Percentiles rank a stretch among this genome's conserved stretches.
Conservation (phyloP, 1,140 invertebrate genomes). For the Drosophila pseudoananassae region DNA sequence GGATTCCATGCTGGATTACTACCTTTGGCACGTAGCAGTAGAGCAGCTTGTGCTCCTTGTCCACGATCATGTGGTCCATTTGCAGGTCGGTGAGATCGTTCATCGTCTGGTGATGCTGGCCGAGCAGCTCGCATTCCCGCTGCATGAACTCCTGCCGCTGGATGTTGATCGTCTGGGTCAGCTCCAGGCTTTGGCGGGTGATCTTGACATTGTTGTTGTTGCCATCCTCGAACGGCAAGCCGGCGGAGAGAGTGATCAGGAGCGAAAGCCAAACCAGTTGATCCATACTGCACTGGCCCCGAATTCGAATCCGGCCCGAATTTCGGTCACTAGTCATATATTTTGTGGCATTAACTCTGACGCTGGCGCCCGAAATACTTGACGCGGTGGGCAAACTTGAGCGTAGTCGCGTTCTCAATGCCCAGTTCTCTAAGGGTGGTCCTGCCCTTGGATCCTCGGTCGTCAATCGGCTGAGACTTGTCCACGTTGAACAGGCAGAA, state of each 20-base stretch:
- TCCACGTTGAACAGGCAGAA: slow-evolving; percentile 85
- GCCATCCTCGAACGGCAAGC: slow-evolving; percentile 73
- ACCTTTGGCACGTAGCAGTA: slow-evolving; percentile 98
- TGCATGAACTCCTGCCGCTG: slow-evolving; percentile 89
- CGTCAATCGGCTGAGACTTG: slow-evolving; percentile 71
- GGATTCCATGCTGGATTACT: slow-evolving; percentile 64
- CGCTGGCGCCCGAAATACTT: slow-evolving; percentile 73
- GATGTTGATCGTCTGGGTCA: slow-evolving; percentile 87
- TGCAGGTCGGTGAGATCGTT: slow-evolving; percentile 85
- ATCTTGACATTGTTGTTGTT: slow-evolving; percentile 83
- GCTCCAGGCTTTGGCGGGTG: slow-evolving; percentile 85
- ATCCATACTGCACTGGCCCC: slow-evolving; percentile 35
- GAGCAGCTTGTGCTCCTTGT: slow-evolving; percentile 91
- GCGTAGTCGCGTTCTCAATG: slow-evolving; percentile 86
- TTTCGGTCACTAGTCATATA: slow-evolving; percentile 27
- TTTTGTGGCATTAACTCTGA: slow-evolving; percentile 39
- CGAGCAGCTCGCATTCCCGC: slow-evolving; percentile 87
- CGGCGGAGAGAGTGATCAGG: slow-evolving; percentile 18
- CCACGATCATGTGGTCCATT: slow-evolving; percentile 91
- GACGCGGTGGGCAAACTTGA: slow-evolving; percentile 87
- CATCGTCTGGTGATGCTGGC: slow-evolving; percentile 65
- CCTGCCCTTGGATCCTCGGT: slow-evolving; percentile 85
- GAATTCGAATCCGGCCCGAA: slow-evolving; percentile 26
- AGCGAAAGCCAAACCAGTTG: slow-evolving; percentile 46
- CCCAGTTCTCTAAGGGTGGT: slow-evolving; percentile 83